These are phyloP conservation scores for Gonatopus flavifemur DNA, from an alignment of 1,140 invertebrate genomes.

Conservation along the genomic window DNA sequence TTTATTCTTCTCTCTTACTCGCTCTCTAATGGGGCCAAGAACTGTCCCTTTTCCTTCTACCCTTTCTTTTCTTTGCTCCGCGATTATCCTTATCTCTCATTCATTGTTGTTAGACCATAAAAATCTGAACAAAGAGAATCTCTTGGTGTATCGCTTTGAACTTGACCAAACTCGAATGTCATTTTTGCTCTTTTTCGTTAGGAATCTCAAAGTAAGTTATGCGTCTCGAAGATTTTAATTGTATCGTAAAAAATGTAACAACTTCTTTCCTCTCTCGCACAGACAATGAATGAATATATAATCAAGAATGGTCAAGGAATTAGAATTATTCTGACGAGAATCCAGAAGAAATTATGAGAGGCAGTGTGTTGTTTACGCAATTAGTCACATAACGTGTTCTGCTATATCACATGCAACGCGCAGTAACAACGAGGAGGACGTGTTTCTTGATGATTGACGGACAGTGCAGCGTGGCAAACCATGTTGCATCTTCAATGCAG, in stretches of 20 bases:
- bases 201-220: too few relatives aligned
- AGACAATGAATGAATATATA: too few relatives aligned
- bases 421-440: conserved; percentile 43
- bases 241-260: too few relatives aligned
- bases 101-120: too few relatives aligned
- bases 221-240: too few relatives aligned
- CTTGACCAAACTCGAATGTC: too few relatives aligned
- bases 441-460: conserved; percentile 51
- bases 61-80: conserved; percentile 20
- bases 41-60: conserved; percentile 24
- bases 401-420: conserved; percentile 45
- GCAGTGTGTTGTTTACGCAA: conserved; percentile 31
- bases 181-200: neutral
- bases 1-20: neutral
- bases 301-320: too few relatives aligned
- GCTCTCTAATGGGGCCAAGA: neutral
- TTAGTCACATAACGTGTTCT: conserved; percentile 23
- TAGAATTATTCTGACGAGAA: too few relatives aligned
- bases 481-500: conserved; percentile 50
- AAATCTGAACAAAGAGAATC: too few relatives aligned
- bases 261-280: too few relatives aligned
- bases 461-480: conserved; percentile 29
- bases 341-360: conserved; percentile 8
- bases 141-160: too few relatives aligned
- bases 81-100: too few relatives aligned